Evolutionary conservation across 2,888 invertebrate genomes (phyloP).

Genomic region (Baronia brevicornis): DNA sequence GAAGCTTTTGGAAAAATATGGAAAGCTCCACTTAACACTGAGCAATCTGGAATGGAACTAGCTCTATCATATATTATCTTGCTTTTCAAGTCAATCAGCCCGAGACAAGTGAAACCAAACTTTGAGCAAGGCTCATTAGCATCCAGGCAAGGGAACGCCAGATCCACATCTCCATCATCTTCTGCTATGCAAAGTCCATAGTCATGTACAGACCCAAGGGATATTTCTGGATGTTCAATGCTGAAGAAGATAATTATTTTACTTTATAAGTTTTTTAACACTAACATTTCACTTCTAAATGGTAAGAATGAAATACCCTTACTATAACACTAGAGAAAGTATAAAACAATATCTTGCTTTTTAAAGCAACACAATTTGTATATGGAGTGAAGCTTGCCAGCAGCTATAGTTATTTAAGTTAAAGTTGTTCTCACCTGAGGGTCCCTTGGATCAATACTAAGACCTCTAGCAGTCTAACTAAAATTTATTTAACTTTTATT

Average conservation of each 20-base stretch:
- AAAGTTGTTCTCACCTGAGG: too few species aligned
- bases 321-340: too few species aligned
- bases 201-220: constrained; percentile 78
- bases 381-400: too few species aligned
- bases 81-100: constrained; percentile 85
- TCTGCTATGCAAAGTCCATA: constrained; percentile 96
- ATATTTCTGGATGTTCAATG: constrained; percentile 78
- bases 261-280: constrained; percentile 3
- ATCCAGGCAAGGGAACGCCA: constrained; percentile 94
- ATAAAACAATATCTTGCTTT: too few species aligned
- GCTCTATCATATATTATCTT: constrained; percentile 38
- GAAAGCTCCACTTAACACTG: constrained; percentile 43
- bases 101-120: constrained; percentile 93
- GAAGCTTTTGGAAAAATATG: constrained; percentile 49
- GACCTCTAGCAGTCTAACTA: too few species aligned
- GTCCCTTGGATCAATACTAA: too few species aligned
- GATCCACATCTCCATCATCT: constrained; percentile 96
- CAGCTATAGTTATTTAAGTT: too few species aligned
- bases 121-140: constrained; percentile 92
- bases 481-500: too few species aligned
- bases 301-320: background rate
- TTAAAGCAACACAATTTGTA: too few species aligned
- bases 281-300: background rate
- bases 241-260: constrained; percentile 41
- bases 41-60: constrained; percentile 55